Base-by-base conservation (phyloP, 2,797 vertebrate species). In the Mus caroli region DNA sequence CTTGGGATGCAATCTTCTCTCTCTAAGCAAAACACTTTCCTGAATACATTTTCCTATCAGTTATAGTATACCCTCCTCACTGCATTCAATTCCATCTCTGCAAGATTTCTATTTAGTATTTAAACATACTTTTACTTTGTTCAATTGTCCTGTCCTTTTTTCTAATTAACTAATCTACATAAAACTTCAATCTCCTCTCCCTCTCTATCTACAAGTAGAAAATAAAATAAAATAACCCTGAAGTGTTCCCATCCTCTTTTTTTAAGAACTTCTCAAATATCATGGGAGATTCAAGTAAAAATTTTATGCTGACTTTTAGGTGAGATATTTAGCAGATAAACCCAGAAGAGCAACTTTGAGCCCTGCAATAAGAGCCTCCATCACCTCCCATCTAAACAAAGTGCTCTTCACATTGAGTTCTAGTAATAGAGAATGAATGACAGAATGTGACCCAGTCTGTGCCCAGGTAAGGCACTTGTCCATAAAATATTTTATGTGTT, bases 111-210 rank as follows among this genome's bases (percentile, higher is more conserved):
- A 92, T 78, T 71, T 46, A 88, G 31, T 90, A 92, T 78, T 76
- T 46, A 85, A n/a, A 88, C 11, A 76, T 31, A 34, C 31, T 56
- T 60, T 75, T 43, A 83, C 31, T 80, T 92, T 56, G 0, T 31
- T 58, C 43, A 71, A 37, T 43, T 37, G 22, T 54, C n/a, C 46
- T 46, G 0, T 6, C 34, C 31, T 1, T 56, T 54, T 75, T 37
- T 82, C 73, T 94, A 50, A 82, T 92, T 40, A 94, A 20, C 19
- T 92, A 83, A 85, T 89, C 80, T 91, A 13, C 12, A 43, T 83
- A 78, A 90, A 84, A 78, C 50, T 46, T 88, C 73, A 75, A 82
- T 40, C 11, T 71, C 54, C 20, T 31, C 58, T 54, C 4, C 17
- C 17, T 87, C 40, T 28, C 7, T 76, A n/a, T 11, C 43, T 26